Evolutionary conservation across 2,113 vertebrate species (phyloP), one percentile per base, ranked within the genome.

Genomic region (Tretioscincus oriximinensis): DNA sequence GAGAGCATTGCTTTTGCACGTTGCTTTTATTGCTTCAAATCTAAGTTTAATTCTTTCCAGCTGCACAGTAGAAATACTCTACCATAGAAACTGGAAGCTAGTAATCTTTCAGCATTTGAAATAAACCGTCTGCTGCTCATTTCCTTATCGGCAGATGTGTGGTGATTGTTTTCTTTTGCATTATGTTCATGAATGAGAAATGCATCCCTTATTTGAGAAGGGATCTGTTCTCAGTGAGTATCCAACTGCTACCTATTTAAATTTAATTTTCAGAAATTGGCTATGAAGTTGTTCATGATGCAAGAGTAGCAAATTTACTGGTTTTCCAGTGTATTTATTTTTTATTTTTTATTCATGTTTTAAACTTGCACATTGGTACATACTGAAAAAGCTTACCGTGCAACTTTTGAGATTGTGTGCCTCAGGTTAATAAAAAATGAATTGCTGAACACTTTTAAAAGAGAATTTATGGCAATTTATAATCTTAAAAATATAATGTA

Each of bases 81-180:
- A 86, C 92, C 85, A 86, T 73, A 81, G 90, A 92, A 92, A 91
- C 86, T 91, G 92, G 90, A 91, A 88, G 88, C 83, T 0, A 41
- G 67, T 89, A 63, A 81, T 85, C 88, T 91, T 92, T 92, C 86
- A 89, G 85, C 83, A 82, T 90, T 93, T 86, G 86, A 80, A 85
- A 72, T 87, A 90, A 89, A 83, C 81, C 14, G 63, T 88, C 81
- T 90, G 85, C 84, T 67, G 20, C 78, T 88, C 83, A 82, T 93
- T 92, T 89, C 87, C 86, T 92, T 91, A 82, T 92, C 64, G 63
- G 5, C 87, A 93, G 90, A 90, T 91, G 88, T 89, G 85, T 84
- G 84, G 88, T 82, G 87, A 60, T 90, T 93, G 85, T 89, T 86
- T 82, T 90, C 71, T 80, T 87, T 67, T 47, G 79, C 12, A 69